phyloP scores from a whole-genome alignment of 2,888 invertebrate species.

The Cosmorhoe ocellata region DNA sequence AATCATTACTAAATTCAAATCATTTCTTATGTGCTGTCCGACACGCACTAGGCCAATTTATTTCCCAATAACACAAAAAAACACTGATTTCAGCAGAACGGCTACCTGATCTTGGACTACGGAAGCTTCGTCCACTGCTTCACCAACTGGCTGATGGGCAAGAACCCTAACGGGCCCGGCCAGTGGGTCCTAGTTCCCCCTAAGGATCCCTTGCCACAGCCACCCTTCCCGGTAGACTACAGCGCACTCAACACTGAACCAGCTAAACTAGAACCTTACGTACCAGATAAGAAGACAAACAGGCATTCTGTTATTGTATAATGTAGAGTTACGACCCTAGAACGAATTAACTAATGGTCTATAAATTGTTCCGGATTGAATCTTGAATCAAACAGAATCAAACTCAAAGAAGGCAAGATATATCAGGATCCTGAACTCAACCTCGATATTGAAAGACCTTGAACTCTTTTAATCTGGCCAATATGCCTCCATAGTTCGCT shows the following conservation, averaged over 20 bases:
- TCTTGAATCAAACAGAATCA: no score
- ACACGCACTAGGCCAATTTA: no score
- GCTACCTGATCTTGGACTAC: conserved; percentile 85
- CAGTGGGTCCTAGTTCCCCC: conserved; percentile 87
- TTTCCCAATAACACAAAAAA: not conserved
- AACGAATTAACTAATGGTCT: no score
- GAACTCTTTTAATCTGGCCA: no score
- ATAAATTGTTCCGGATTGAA: no score
- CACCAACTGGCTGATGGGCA: conserved; percentile 88
- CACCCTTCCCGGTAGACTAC: conserved; percentile 88
- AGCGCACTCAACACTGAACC: conserved; percentile 88
- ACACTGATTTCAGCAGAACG: conserved; percentile 81
- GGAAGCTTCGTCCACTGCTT: conserved; percentile 87
- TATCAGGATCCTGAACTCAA: no score
- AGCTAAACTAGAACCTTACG: conserved; percentile 86
- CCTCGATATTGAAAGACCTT: no score
- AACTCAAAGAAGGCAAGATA: no score
- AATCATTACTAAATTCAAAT: no score
- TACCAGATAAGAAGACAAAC: conserved; percentile 86
- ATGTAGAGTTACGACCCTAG: no score
- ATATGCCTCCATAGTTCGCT: no score
- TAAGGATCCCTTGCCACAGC: conserved; percentile 77
- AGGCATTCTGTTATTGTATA: conserved; percentile 87
- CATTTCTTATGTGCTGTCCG: no score
- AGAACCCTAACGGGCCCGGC: conserved; percentile 89